These are phyloP conservation scores for Chymomyza amoena DNA, from an alignment of 2,888 invertebrate species.

Conservation along the genomic window DNA sequence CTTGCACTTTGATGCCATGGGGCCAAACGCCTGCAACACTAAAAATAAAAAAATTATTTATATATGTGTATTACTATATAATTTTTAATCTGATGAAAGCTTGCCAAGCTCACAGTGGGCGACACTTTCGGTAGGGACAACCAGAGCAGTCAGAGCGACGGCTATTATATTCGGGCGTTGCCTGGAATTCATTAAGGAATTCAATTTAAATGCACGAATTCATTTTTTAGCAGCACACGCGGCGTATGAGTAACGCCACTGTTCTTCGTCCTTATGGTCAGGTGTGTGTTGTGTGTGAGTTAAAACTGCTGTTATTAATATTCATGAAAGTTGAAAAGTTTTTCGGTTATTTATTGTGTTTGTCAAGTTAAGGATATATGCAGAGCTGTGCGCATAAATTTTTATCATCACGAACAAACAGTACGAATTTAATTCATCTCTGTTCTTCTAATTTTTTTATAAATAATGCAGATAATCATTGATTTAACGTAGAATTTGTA, in stretches of 20 bases:
- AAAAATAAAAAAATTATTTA: neutral
- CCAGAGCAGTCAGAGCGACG: no score
- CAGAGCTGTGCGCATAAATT: conserved; percentile 46
- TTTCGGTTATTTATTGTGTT: conserved; percentile 66
- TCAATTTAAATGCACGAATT: conserved; percentile 68
- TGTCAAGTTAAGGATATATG: conserved; percentile 8
- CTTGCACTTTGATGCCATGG: conserved; percentile 13
- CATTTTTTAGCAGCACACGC: conserved; percentile 45
- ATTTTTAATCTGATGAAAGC: conserved; percentile 53
- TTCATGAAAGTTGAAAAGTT: conserved; percentile 68
- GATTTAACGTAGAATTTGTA: conserved; percentile 32
- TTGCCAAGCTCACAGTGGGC: conserved; percentile 33
- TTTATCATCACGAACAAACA: conserved; percentile 37
- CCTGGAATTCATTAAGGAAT: conserved; percentile 66
- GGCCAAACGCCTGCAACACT: neutral
- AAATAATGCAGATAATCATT: conserved; percentile 50
- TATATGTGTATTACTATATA: conserved; percentile 12
- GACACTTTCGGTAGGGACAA: conserved; percentile 45
- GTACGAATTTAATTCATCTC: conserved; percentile 27
- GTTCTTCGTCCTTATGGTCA: conserved; percentile 27
- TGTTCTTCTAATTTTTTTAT: conserved; percentile 16
- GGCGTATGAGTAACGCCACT: conserved; percentile 52
- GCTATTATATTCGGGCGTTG: conserved; percentile 41
- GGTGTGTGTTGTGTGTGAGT: neutral
- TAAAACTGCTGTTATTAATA: conserved; percentile 65